phyloP scores from a whole-genome alignment of 2,888 invertebrate genomes.

The Limnephilus lunatus region DNA sequence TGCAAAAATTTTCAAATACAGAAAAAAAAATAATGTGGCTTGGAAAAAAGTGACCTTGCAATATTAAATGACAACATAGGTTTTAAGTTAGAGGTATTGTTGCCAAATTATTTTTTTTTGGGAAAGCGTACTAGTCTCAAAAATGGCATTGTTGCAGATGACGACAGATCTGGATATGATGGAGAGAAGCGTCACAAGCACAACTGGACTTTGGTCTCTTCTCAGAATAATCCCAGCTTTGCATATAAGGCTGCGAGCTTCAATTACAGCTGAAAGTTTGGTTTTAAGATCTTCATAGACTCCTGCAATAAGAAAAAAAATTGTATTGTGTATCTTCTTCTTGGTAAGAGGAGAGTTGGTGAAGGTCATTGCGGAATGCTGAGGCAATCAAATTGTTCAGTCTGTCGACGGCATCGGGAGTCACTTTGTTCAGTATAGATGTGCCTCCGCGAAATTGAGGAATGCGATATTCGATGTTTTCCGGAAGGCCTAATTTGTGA shows the following conservation, averaged over 20 bases:
- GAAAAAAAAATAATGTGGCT: too few relatives aligned
- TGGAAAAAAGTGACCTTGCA: neutral
- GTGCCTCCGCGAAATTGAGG: too few relatives aligned
- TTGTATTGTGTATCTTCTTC: neutral
- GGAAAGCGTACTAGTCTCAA: neutral
- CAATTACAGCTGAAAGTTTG: constrained; percentile 11
- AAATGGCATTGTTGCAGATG: neutral
- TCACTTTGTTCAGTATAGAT: too few relatives aligned
- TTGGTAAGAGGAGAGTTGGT: too few relatives aligned
- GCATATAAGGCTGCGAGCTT: neutral
- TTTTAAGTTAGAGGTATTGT: neutral
- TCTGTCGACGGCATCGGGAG: too few relatives aligned
- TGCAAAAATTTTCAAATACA: too few relatives aligned
- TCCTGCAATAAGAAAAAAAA: neutral
- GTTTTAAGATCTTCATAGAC: neutral
- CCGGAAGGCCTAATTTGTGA: too few relatives aligned
- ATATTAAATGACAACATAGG: neutral
- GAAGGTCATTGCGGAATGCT: too few relatives aligned
- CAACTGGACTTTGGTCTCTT: neutral
- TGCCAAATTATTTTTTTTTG: neutral
- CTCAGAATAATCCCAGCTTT: constrained; percentile 12
- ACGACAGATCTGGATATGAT: constrained; percentile 17
- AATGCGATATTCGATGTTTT: too few relatives aligned
- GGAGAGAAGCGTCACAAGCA: constrained; percentile 11
- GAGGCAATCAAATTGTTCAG: too few relatives aligned